Percentiles rank a stretch among this genome's conserved stretches.
Evolutionary conservation across 2,888 invertebrate species (phyloP).

Genomic region (Tillus elongatus): DNA sequence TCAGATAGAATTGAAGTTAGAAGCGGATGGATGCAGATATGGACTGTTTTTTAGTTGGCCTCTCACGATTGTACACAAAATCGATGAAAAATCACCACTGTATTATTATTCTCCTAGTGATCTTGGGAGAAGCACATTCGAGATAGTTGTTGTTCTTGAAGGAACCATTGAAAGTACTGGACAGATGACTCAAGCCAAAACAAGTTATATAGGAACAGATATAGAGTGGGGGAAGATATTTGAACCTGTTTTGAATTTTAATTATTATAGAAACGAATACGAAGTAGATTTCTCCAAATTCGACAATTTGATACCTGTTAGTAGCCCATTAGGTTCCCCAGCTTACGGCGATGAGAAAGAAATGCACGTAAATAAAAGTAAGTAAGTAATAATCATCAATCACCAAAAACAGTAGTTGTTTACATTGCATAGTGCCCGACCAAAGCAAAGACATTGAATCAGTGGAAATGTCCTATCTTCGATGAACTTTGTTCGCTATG

Average conservation of each 20-base stretch:
- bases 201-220: constrained; percentile 67
- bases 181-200: constrained; percentile 65
- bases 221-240: constrained; percentile 78
- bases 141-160: constrained; percentile 77
- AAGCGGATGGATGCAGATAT: constrained; percentile 63
- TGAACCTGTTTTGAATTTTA: constrained; percentile 62
- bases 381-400: constrained; percentile 15
- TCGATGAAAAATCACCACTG: constrained; percentile 73
- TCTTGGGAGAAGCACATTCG: constrained; percentile 66
- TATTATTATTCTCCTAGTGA: constrained; percentile 80
- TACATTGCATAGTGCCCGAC: too few relatives aligned
- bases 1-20: constrained; percentile 59
- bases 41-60: constrained; percentile 92
- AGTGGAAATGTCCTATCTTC: too few relatives aligned
- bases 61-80: constrained; percentile 76
- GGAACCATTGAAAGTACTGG: constrained; percentile 80
- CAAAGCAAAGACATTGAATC: too few relatives aligned
- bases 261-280: constrained; percentile 56
- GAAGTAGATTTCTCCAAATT: constrained; percentile 77
- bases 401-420: too few relatives aligned
- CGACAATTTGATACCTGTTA: constrained; percentile 69
- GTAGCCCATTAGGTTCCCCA: constrained; percentile 73
- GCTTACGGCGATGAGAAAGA: constrained; percentile 54
- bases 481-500: too few relatives aligned
- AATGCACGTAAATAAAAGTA: constrained; percentile 35